Evolutionary conservation across 37 sponge, comb jelly and placozoan genomes (phyloP), one percentile per base, ranked within the genome.

Genomic region (Halisarca cf. caerulea): DNA sequence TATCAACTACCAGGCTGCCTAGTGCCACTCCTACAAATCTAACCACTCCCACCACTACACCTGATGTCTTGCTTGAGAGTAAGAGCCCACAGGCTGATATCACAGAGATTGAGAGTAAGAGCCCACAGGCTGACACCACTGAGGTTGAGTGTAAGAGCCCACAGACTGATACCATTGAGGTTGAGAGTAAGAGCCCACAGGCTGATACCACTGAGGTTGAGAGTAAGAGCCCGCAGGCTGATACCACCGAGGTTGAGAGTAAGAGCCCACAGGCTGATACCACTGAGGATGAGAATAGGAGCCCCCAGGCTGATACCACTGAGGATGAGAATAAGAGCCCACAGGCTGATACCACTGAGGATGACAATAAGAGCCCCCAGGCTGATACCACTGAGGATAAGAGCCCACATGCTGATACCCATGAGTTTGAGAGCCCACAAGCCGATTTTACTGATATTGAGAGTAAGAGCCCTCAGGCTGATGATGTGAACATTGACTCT

Each of bases 221-320:
- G 64, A n/a, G 7, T 62, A 28, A 62, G 64, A 62, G 64, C 64
- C 64, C n/a, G 15, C 64, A 8, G 15, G 25, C n/a, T 20, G 30
- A 62, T 20, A 62, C 30, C 64, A 8, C 64, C 25, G 30, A n/a
- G 7, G n/a, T 62, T 6, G 64, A 62, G 25, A 8, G 41, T 37
- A 43, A 39, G 77, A 74, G 77, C 77, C 77, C 14, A 41, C 44
- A n/a, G n/a, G n/a, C n/a, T n/a, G n/a, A n/a, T n/a, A n/a, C 42
- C 1, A 43, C 42, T 17, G 39, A 40, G 69, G 33, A 68, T 32
- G 51, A 6, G 51, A 11, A n/a, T n/a, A n/a, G n/a, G n/a, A n/a
- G n/a, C n/a, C n/a, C n/a, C n/a, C n/a, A n/a, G 57, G 17, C 17
- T 55, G 17, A 17, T 55, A 55, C 57, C 57, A 11, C 57, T 20